Conservation (phyloP, 2,797 vertebrate species). For the Hapalemur alaotrensis region DNA sequence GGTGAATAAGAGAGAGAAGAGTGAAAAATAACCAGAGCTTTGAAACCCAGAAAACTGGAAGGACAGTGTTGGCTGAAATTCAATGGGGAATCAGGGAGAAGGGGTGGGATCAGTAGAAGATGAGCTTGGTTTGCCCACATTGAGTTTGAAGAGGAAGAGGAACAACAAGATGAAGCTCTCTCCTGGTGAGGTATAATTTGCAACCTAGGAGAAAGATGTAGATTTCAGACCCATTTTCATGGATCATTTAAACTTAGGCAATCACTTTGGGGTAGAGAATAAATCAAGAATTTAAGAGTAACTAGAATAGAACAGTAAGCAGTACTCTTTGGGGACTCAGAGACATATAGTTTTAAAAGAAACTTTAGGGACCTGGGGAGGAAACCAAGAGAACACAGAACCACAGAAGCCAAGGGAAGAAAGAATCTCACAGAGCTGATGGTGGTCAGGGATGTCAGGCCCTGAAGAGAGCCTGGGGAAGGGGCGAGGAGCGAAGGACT, state of each 20-base stretch:
- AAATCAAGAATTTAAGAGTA: background rate
- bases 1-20: background rate
- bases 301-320: background rate
- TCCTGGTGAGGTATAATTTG: too few relatives aligned
- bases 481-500: background rate
- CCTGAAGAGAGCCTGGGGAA: background rate
- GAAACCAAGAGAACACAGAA: background rate
- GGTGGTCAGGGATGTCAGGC: background rate
- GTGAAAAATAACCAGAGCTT: background rate
- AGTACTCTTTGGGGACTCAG: background rate
- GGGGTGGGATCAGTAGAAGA: background rate
- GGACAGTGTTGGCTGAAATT: background rate
- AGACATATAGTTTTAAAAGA: background rate
- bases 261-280: background rate
- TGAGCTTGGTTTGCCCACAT: rapidly evolving
- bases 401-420: background rate
- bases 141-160: background rate
- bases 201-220: background rate
- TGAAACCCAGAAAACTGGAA: background rate
- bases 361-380: background rate
- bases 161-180: background rate
- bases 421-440: background rate
- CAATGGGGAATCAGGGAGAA: background rate
- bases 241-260: background rate
- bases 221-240: background rate